Base-by-base conservation (phyloP, 1,140 invertebrate genomes). In the Adoxophyes honmai region DNA sequence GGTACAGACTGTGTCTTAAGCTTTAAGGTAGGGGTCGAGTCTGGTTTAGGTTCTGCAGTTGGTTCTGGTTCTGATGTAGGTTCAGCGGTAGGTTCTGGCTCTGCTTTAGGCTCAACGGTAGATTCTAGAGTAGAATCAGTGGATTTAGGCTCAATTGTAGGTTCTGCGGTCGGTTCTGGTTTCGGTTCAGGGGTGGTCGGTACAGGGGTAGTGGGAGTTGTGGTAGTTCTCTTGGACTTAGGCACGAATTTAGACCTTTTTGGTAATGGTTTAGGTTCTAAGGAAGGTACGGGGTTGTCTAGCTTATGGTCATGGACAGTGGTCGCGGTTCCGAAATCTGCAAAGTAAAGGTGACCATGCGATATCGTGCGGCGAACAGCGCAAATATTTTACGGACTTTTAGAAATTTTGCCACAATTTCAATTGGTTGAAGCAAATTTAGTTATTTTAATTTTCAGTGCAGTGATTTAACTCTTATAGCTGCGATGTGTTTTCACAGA, bases 311-410 rank as follows among this genome's bases (percentile, higher is more conserved):
- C 85, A 44, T 81, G 78, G 61, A 79, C 80, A 52, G 89, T 80
- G 56, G 90, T 88, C 55, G 90, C 73, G 72, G 86, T 89, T 64
- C 81, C 81, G 70, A 75, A 66, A 88, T 86, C 85, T 88, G 85
- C 57, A 86, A 88, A 87, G 79, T 78, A 62, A 81, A 81, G 61
- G 64, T 57, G 64, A 75, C 61, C 81, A 86, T 87, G 84, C 82
- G 66, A 42, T 51, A 48, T 48, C 21, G 42, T 48, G 42, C 42
- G 42, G 14, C 15, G 42, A 6, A 28, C 21, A 48, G 42, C 42
- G 18, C 21, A 28, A 11, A 44, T 9, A 35, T 35, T 52, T 35
- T 53, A 53, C 52, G 18, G 11, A 3, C 52, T 53, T 53, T 35
- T 34, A 13, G 52, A 15, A 53, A 53, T 53, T 36, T 36, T 35